phyloP scores from a whole-genome alignment of 1,140 invertebrate species.

The Delia radicum region DNA sequence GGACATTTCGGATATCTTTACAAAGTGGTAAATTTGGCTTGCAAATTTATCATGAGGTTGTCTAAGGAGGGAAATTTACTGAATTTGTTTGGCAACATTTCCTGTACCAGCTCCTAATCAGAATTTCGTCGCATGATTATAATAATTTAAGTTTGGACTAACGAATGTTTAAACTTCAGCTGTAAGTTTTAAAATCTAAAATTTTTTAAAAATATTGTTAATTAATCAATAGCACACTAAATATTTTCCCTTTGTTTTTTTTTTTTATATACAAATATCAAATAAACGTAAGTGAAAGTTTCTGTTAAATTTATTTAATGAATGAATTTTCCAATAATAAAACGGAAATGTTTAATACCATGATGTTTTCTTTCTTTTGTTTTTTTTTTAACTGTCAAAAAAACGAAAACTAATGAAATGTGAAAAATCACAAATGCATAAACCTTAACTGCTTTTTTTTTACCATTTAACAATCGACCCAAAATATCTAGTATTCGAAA shows the following conservation, averaged over 20 bases:
- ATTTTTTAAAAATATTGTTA: too few species aligned
- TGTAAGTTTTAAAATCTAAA: too few species aligned
- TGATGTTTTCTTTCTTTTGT: not conserved
- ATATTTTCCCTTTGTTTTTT: not conserved
- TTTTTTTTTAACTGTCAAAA: not conserved
- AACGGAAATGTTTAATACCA: slow-evolving; percentile 8
- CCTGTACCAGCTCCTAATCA: too few species aligned
- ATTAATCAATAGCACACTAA: not conserved
- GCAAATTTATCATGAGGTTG: too few species aligned
- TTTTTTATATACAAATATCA: not conserved
- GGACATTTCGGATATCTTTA: too few species aligned
- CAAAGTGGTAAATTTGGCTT: too few species aligned
- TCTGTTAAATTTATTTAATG: not conserved
- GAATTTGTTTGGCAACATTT: too few species aligned
- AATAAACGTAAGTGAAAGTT: not conserved
- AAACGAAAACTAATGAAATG: slow-evolving; percentile 15
- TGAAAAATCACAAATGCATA: slow-evolving; percentile 22
- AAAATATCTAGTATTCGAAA: not conserved
- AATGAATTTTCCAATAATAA: not conserved
- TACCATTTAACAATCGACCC: not conserved
- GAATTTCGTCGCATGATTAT: too few species aligned
- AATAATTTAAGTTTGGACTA: too few species aligned
- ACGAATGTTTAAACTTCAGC: too few species aligned
- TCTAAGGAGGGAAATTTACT: too few species aligned
- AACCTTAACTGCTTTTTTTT: not conserved